Percentiles rank a stretch among this genome's conserved stretches.
phyloP scores from a whole-genome alignment of 2,113 vertebrate species.

The Takifugu bimaculatus region DNA sequence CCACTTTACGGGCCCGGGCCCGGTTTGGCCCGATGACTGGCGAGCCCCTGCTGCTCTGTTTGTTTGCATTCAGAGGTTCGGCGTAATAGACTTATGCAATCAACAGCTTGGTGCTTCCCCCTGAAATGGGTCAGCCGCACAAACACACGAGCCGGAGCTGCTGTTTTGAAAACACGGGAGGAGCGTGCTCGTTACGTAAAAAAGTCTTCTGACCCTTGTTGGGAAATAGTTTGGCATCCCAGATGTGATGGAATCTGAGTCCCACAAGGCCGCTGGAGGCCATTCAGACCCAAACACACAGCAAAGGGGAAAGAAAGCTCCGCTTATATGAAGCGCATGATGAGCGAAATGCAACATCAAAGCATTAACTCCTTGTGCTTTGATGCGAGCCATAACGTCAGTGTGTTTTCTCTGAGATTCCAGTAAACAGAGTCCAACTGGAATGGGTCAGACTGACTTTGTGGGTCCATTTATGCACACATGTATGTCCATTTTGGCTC shows the following conservation, averaged over 20 bases:
- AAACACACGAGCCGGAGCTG: constrained; percentile 26
- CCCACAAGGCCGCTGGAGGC: constrained; percentile 23
- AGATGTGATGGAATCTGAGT: constrained; percentile 48
- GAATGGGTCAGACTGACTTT: constrained; percentile 40
- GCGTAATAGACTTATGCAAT: constrained; percentile 51
- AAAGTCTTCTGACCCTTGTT: constrained; percentile 37
- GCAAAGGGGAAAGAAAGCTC: constrained; percentile 8
- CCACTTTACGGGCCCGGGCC: constrained; percentile 28
- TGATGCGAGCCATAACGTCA: constrained; percentile 36
- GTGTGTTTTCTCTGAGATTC: constrained; percentile 7
- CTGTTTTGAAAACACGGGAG: constrained; percentile 60
- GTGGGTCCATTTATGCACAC: neutral
- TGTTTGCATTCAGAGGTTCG: constrained; percentile 51
- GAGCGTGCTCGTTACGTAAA: constrained; percentile 51
- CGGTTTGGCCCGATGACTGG: constrained; percentile 15
- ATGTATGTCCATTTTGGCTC: too few species aligned
- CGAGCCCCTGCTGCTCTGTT: constrained; percentile 42
- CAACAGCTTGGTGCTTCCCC: constrained; percentile 62
- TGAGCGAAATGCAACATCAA: constrained; percentile 26
- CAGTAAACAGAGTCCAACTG: constrained; percentile 42
- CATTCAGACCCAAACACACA: constrained; percentile 14
- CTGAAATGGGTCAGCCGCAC: constrained; percentile 46
- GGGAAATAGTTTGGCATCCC: constrained; percentile 41
- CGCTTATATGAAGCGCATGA: constrained; percentile 3
- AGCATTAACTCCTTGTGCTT: constrained; percentile 11